Percentiles rank a stretch among this genome's conserved stretches.
Evolutionary conservation across 1,140 invertebrate genomes (phyloP).

Genomic region (Hylyphantes graminicola): DNA sequence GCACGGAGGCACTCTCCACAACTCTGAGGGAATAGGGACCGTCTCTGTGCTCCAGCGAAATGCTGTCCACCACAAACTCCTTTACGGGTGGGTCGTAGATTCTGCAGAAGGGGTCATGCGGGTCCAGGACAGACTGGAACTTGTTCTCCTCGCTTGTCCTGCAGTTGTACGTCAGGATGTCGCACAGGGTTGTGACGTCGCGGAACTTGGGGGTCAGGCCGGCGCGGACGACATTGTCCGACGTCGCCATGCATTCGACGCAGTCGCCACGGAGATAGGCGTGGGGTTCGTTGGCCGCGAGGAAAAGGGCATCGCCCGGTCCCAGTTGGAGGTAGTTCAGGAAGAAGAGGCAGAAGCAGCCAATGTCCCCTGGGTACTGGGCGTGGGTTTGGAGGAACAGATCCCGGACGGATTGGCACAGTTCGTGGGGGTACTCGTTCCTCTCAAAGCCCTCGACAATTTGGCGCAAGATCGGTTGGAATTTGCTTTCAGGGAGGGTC

Average conservation of each 20-base stretch:
- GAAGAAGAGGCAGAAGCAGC: slow-evolving; percentile 92
- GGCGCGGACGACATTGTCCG: slow-evolving; percentile 97
- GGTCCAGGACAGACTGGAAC: slow-evolving; percentile 42
- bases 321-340: slow-evolving; percentile 87
- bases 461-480: slow-evolving; percentile 71
- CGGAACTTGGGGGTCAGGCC: slow-evolving; percentile 96
- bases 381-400: slow-evolving; percentile 75
- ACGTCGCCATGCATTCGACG: slow-evolving; percentile 98
- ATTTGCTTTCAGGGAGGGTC: slow-evolving; percentile 72
- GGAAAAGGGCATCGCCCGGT: slow-evolving; percentile 91
- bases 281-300: slow-evolving; percentile 94
- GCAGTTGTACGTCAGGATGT: slow-evolving; percentile 82
- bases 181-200: slow-evolving; percentile 86
- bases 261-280: slow-evolving; percentile 98
- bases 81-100: slow-evolving; percentile 62
- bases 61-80: slow-evolving; percentile 63
- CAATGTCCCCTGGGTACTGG: slow-evolving; percentile 94
- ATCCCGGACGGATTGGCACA: slow-evolving; percentile 63
- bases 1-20: slow-evolving; percentile 60
- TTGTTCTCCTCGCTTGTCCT: slow-evolving; percentile 50
- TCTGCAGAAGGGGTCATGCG: slow-evolving; percentile 8
- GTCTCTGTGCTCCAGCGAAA: slow-evolving; percentile 30
- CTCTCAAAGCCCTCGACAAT: slow-evolving; percentile 66
- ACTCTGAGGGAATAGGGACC: slow-evolving; percentile 33
- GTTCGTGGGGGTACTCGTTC: background rate